Evolutionary conservation across 2,888 invertebrate genomes (phyloP), one percentile per base, ranked within the genome.

Genomic region (Drosophila mulleri): DNA sequence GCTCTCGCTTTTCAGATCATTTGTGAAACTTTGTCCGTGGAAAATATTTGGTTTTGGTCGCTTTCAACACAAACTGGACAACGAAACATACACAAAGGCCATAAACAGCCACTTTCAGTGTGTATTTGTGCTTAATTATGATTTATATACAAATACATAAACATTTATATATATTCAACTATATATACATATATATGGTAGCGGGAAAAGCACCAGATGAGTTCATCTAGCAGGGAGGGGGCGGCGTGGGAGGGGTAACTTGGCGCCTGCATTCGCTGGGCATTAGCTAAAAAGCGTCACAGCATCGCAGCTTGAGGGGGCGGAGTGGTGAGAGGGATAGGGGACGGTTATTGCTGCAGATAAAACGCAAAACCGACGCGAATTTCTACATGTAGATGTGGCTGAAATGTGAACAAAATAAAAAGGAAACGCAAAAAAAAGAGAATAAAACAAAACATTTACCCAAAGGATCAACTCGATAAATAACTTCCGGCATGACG

Each of bases 381-480:
- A 75, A 72, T 60, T 76, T 80, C 62, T 75, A 69, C 64, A 74
- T 82, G 76, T 69, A 67, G 45, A 60, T 72, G 72, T 73, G 63
- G 56, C 61, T 65, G 72, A 73, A 78, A 67, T 69, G 65, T 56
- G 58, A 41, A 57, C 39, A 68, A 78, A 69, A 64, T 50, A 64
- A 57, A 71, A 72, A 69, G 48, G 60, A 53, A 62, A 35, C 50
- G 50, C 50, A 64, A 69, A 44, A 29, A 29, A 48, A 56, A 67
- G 72, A 67, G 72, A 69, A 78, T 77, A 80, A 80, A 79, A 77
- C 79, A 84, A 75, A 80, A 80, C 82, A 88, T 86, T 86, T 92
- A 92, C 92, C 92, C 91, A 92, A 90, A 88, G 92, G 92, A 92
- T 92, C 92, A 89, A 92, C 92, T 83, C 92, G 91, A 89, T 91